These are phyloP conservation scores for Drusus annulatus DNA, from an alignment of 1,140 invertebrate genomes.

Conservation along the genomic window DNA sequence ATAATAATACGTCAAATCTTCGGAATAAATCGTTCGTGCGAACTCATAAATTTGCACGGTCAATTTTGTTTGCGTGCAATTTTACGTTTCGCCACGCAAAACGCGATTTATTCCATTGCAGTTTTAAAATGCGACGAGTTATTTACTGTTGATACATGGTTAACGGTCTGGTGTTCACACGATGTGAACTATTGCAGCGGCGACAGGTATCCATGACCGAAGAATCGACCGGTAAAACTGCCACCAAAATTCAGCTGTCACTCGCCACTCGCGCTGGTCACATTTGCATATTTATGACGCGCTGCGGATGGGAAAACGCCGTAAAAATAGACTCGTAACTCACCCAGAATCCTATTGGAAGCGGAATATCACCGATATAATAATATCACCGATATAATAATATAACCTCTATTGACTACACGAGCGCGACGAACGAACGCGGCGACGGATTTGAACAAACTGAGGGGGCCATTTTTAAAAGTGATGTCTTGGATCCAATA, in stretches of 20 bases:
- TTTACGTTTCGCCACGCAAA: too few relatives aligned
- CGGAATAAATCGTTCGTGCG: too few relatives aligned
- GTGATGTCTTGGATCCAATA: background rate
- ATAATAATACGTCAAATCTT: too few relatives aligned
- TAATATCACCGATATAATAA: background rate
- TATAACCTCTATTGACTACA: slow-evolving; percentile 16
- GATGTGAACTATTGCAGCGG: too few relatives aligned
- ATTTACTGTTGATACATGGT: too few relatives aligned
- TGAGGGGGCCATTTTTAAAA: slow-evolving; percentile 20
- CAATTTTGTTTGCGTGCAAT: too few relatives aligned
- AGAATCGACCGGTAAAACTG: slow-evolving; percentile 6
- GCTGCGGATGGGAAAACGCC: background rate
- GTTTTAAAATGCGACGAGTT: too few relatives aligned
- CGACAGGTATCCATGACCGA: background rate
- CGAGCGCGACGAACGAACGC: slow-evolving; percentile 16
- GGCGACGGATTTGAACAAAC: background rate
- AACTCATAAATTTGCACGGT: too few relatives aligned
- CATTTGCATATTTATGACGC: too few relatives aligned
- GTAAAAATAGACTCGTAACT: slow-evolving; percentile 14
- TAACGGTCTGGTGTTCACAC: too few relatives aligned
- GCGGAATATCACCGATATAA: background rate
- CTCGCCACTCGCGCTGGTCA: background rate
- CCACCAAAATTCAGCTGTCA: background rate
- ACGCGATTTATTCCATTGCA: too few relatives aligned
- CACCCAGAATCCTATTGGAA: slow-evolving; percentile 34